phyloP scores from a whole-genome alignment of 2,797 vertebrate genomes.

The Myotis vivesi region DNA sequence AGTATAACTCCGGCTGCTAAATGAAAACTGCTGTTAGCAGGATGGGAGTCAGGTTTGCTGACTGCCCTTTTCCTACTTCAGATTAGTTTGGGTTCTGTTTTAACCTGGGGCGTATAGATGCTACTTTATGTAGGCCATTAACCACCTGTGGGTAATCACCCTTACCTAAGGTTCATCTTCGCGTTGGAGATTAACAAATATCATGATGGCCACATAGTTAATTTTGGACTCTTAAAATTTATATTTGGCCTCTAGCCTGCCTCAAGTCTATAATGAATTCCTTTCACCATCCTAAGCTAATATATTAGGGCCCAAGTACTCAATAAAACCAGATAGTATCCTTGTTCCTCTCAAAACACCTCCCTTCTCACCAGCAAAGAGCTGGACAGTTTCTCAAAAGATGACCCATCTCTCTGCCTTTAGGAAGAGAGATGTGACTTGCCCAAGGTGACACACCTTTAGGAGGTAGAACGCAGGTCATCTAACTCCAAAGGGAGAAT shows the following conservation, averaged over 20 bases:
- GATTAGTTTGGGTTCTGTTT: constrained; percentile 28
- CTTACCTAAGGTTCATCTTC: not conserved
- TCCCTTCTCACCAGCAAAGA: not conserved
- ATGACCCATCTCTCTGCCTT: not conserved
- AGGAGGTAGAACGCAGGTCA: not conserved
- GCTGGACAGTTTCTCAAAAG: not conserved
- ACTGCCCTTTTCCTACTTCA: not conserved
- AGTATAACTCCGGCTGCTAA: not conserved
- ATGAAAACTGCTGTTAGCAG: not conserved
- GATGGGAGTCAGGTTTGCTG: not conserved
- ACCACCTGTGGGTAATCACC: not conserved
- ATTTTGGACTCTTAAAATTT: not conserved
- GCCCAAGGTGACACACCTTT: not conserved
- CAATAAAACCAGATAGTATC: not conserved
- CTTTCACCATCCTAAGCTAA: not conserved
- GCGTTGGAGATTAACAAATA: not conserved
- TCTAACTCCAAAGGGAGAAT: not conserved
- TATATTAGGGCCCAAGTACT: not conserved
- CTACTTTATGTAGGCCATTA: not conserved
- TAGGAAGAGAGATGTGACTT: not conserved
- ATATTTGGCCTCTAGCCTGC: not conserved
- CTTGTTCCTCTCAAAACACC: not conserved
- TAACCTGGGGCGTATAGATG: not conserved
- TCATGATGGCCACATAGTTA: not conserved
- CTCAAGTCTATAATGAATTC: not conserved